Evolutionary conservation across 2,113 vertebrate species (phyloP).

Genomic region (Eudyptes chrysolophus): DNA sequence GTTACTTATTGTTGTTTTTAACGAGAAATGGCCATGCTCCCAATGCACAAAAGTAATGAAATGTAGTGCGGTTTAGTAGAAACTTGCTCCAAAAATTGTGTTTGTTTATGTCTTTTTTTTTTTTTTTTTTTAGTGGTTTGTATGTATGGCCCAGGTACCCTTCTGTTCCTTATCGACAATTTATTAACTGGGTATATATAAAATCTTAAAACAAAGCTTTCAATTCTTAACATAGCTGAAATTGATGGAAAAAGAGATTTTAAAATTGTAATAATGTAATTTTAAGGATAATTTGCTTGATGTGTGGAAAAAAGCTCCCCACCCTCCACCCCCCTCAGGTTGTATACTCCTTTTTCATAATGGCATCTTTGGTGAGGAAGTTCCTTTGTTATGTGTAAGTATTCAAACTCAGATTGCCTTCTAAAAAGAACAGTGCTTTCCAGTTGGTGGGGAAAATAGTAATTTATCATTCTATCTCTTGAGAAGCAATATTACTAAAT

Average conservation of each 20-base stretch:
- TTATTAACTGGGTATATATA: neutral
- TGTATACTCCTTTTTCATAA: neutral
- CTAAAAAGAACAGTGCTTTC: neutral
- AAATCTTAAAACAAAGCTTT: neutral
- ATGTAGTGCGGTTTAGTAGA: neutral
- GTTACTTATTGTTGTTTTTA: neutral
- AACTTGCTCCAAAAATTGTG: neutral
- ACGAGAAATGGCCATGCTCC: neutral
- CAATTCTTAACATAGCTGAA: neutral
- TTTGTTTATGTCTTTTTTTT: neutral
- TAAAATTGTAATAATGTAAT: neutral
- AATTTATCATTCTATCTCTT: neutral
- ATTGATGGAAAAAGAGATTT: neutral
- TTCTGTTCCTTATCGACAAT: neutral
- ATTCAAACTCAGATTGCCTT: neutral
- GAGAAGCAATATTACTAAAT: neutral
- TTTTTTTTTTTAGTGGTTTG: neutral
- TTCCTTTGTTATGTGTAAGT: neutral
- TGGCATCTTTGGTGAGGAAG: neutral
- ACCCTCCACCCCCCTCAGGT: neutral
- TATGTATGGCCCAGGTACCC: neutral
- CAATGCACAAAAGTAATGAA: neutral
- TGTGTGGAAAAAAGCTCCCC: neutral
- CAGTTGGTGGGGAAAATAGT: neutral
- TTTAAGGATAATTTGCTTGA: neutral